Evolutionary conservation across 2,888 invertebrate species (phyloP).

Genomic region (Lysandra bellargus): DNA sequence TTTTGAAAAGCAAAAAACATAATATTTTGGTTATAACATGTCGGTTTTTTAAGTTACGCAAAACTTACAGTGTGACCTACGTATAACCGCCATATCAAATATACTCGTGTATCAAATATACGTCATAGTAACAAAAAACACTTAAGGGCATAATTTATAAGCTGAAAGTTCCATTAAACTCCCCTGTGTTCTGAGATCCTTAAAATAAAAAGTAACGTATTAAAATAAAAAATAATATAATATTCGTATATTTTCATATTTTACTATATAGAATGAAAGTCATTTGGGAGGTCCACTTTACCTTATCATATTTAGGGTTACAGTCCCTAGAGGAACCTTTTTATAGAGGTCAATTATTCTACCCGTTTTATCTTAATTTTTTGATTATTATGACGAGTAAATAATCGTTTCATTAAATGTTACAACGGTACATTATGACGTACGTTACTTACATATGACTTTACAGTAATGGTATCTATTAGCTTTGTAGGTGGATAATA

Average conservation of each 20-base stretch:
- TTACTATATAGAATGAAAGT: background rate
- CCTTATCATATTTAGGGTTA: slow-evolving; percentile 2
- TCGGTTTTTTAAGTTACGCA: no score
- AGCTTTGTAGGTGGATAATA: background rate
- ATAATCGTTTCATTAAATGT: background rate
- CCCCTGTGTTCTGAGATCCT: background rate
- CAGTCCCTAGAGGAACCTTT: background rate
- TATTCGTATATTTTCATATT: background rate
- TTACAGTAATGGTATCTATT: background rate
- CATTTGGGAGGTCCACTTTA: background rate
- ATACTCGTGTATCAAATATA: no score
- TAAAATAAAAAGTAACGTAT: background rate
- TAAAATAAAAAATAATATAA: background rate
- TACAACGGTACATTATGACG: background rate
- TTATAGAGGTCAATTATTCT: slow-evolving; percentile 8
- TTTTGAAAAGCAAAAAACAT: no score
- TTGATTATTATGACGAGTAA: background rate
- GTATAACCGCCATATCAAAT: no score
- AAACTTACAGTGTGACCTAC: no score
- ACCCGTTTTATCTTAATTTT: background rate
- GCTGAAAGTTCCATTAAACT: background rate
- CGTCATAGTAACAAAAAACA: background rate
- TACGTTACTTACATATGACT: background rate
- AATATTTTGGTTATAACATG: no score
- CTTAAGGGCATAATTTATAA: background rate